Conservation (phyloP, 2,888 invertebrate species). For the Thalpophila matura region DNA sequence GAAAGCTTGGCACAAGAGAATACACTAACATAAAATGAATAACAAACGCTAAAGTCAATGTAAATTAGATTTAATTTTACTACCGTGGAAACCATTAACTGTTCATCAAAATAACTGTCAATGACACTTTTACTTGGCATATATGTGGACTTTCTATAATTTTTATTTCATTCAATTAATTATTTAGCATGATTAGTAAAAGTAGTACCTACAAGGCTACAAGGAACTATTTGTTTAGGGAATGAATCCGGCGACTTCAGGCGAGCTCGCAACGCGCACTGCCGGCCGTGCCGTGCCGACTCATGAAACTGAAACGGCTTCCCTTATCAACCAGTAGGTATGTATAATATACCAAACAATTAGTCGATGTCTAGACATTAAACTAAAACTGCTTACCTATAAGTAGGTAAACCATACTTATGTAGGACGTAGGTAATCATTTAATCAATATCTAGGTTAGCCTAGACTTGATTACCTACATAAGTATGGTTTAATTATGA, state of each 20-base stretch:
- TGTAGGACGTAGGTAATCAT: too few species aligned
- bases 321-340: conserved; percentile 65
- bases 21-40: conserved; percentile 15
- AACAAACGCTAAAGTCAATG: conserved; percentile 12
- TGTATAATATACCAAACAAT: conserved; percentile 40
- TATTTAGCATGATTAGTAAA: conserved; percentile 18
- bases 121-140: conserved; percentile 17
- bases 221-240: conserved; percentile 18
- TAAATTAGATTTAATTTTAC: conserved; percentile 11
- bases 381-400: conserved; percentile 28
- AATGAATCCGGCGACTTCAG: conserved; percentile 39
- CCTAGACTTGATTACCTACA: too few species aligned
- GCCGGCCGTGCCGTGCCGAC: conserved; percentile 65
- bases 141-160: conserved; percentile 2
- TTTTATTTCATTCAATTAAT: background rate
- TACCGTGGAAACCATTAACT: conserved; percentile 12
- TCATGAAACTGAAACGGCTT: conserved; percentile 58
- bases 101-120: conserved; percentile 27
- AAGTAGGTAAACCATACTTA: too few species aligned
- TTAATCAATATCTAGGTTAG: too few species aligned
- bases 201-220: too few species aligned
- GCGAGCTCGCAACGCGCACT: conserved; percentile 71
- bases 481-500: conserved; percentile 1
- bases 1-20: conserved; percentile 35
- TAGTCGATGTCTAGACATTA: conserved; percentile 26